These are phyloP conservation scores for Bos indicus DNA, from an alignment of 2,113 vertebrate genomes.

Conservation along the genomic window DNA sequence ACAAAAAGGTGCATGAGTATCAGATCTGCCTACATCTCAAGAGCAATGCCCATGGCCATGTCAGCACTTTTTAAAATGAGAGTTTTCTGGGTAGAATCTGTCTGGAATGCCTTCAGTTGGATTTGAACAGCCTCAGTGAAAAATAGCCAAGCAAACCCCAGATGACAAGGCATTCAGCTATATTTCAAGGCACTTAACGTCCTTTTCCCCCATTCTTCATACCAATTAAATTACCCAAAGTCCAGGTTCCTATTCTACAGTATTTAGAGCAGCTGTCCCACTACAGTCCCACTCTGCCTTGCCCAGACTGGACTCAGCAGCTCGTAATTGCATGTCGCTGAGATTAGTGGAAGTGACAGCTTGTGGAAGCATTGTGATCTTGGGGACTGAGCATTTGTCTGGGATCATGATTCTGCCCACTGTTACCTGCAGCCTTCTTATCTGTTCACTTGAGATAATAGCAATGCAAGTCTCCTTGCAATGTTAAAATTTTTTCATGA, in stretches of 20 bases:
- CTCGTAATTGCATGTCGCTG: neutral
- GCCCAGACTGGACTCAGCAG: neutral
- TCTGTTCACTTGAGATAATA: neutral
- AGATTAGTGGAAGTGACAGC: neutral
- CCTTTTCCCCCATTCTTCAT: neutral
- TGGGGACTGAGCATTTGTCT: neutral
- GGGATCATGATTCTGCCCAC: neutral
- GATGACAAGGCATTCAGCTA: neutral
- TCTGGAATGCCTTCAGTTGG: neutral
- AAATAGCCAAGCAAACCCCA: neutral
- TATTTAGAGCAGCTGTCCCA: neutral
- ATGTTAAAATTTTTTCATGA: neutral
- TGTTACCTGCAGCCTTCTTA: neutral
- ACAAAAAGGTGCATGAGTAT: neutral
- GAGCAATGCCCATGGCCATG: neutral
- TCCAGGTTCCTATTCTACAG: neutral
- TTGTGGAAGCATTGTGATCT: neutral
- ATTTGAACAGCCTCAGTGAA: constrained; percentile 16
- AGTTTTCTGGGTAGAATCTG: neutral
- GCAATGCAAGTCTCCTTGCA: neutral
- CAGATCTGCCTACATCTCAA: neutral
- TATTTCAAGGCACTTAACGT: neutral
- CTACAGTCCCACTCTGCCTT: neutral
- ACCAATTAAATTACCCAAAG: neutral
- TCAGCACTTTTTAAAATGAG: constrained; percentile 1